Conservation (phyloP, 2,113 vertebrate species). For the Odobenus rosmarus region DNA sequence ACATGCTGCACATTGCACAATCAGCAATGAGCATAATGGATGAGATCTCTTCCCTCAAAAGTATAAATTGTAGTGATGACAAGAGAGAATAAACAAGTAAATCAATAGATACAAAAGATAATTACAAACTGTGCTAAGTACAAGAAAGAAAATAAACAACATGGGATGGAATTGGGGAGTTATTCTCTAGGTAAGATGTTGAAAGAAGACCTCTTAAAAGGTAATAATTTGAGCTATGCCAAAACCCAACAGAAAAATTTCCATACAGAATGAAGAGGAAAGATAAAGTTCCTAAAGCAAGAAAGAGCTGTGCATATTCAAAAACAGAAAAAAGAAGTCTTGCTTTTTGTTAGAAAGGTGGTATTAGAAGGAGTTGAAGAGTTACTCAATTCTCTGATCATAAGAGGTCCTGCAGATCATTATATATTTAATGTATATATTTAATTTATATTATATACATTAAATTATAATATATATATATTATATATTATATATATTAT, state of each 20-base stretch:
- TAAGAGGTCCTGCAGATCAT: not conserved
- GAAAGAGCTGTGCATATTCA: not conserved
- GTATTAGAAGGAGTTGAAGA: not conserved
- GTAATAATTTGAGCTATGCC: not conserved
- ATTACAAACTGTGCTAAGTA: not conserved
- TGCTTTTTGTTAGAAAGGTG: not conserved
- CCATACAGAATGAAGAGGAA: not conserved
- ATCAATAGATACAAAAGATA: not conserved
- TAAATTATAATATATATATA: no score
- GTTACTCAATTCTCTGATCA: not conserved
- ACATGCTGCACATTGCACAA: not conserved
- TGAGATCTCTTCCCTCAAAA: not conserved
- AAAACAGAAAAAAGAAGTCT: not conserved
- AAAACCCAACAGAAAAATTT: not conserved
- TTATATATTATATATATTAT: no score
- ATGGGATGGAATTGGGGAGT: accelerated
- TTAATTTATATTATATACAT: no score
- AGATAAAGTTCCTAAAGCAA: not conserved
- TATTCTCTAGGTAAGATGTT: not conserved
- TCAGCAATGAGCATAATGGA: not conserved
- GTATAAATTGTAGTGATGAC: not conserved
- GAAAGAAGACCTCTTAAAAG: not conserved
- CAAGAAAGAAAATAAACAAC: not conserved
- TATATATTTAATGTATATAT: no score
- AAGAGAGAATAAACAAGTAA: not conserved